phyloP scores from a whole-genome alignment of 2,113 vertebrate species.

The Plestiodon gilberti region DNA sequence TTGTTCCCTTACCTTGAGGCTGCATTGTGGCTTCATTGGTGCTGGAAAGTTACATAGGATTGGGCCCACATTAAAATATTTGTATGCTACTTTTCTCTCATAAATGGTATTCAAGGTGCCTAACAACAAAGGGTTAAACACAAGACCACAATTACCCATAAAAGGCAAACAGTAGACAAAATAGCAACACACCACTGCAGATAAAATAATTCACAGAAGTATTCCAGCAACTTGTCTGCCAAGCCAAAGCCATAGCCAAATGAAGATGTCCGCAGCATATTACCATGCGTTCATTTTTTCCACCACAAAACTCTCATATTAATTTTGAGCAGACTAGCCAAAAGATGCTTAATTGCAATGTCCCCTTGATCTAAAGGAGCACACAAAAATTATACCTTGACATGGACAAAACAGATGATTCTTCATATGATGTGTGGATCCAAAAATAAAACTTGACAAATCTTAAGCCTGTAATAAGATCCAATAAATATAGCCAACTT shows the following conservation, averaged over 20 bases:
- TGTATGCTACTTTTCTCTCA: neutral
- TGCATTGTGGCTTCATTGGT: no score
- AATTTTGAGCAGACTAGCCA: slow-evolving; percentile 43
- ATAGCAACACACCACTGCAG: neutral
- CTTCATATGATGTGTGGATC: slow-evolving; percentile 47
- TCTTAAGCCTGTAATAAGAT: slow-evolving; percentile 44
- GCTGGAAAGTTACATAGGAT: no score
- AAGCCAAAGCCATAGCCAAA: neutral
- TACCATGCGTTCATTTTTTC: neutral
- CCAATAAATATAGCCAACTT: slow-evolving; percentile 58
- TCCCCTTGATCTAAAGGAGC: slow-evolving; percentile 30
- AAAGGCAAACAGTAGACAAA: neutral
- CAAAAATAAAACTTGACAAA: slow-evolving; percentile 63
- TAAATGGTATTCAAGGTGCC: neutral
- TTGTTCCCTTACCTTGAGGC: no score
- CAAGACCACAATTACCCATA: neutral
- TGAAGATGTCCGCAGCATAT: neutral
- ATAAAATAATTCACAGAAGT: slow-evolving; percentile 10
- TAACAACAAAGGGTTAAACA: neutral
- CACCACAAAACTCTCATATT: slow-evolving; percentile 30
- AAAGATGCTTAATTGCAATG: slow-evolving; percentile 37
- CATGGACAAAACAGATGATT: slow-evolving; percentile 59
- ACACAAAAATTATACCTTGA: slow-evolving; percentile 32
- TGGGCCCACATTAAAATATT: no score
- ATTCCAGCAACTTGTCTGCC: neutral